Base-by-base conservation (phyloP, 2,113 vertebrate genomes). In the Oreochromis tanganicae region DNA sequence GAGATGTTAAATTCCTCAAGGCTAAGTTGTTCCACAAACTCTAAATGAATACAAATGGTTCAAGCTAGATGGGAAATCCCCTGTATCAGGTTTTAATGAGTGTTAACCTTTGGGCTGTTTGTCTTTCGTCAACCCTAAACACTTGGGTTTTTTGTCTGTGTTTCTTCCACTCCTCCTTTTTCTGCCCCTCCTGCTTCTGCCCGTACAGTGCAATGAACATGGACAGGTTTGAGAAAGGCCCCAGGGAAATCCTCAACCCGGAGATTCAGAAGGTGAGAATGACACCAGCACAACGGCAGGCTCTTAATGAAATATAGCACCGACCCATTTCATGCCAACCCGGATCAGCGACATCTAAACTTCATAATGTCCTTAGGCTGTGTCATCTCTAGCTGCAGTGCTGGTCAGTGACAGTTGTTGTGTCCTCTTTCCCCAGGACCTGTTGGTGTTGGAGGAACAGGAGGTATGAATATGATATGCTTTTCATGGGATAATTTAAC, bases 391-490 rank as follows among this genome's bases (percentile, higher is more conserved):
- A 61, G 56, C 55, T 34, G 14, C 6, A 81, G 56, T 24, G 19
- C 56, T 88, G 21, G 52, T 83, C 68, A 36, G 38, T 78, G 85
- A 92, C 93, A 84, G 83, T 52, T 50, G 24, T 78, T 79, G 9
- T 89, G 83, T 88, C 86, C 82, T 94, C 91, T 84, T 85, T 94
- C 94, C 79, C 81, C 96, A 99, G 99, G 99, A 99, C 89, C 97
- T 99, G 94, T 95, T 99, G 95, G 99, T 99, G 96, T 93, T 99
- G 87, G 99, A 99, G 92, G 99, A 99, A 83, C 99, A 99, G 94
- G 99, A 99, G 97, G 99, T 99, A 93, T 36, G 34, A 27, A 34
- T 17, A 46, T 73, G 38, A 73, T 46, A 16, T 14, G n/a, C 14
- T 43, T 73, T 73, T 46, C 38, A 24, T 5, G 6, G 10, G 46